phyloP scores from a whole-genome alignment of 2,797 vertebrate genomes.

The Acipenser transmontanus region DNA sequence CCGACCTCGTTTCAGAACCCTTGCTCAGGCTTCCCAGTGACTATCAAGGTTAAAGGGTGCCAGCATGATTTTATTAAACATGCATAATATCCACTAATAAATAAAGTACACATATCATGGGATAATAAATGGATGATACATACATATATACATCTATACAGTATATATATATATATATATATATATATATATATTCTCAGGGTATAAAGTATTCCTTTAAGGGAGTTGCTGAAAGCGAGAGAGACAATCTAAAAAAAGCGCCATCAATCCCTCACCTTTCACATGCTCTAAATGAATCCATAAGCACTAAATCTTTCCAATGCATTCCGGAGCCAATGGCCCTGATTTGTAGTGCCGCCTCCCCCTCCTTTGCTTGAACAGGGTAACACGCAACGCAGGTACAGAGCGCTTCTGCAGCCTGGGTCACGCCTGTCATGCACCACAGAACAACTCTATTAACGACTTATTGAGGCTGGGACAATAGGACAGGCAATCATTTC shows the following conservation, averaged over 20 bases:
- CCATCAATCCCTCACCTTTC: slow-evolving; percentile 6
- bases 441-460: slow-evolving; percentile 12
- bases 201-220: no score
- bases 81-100: no score
- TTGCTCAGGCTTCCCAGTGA: no score
- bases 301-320: not conserved
- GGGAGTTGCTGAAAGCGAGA: not conserved
- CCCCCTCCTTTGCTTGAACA: not conserved
- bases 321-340: not conserved
- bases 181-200: no score
- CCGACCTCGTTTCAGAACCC: no score
- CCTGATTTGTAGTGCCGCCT: not conserved
- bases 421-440: slow-evolving; percentile 7
- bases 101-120: no score
- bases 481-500: slow-evolving; percentile 5
- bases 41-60: no score
- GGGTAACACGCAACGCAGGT: not conserved
- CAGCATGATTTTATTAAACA: no score
- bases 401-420: not conserved
- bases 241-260: no score
- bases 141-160: no score
- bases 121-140: no score
- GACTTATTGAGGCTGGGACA: not conserved
- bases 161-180: no score
- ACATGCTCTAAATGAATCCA: slow-evolving; percentile 8